Percentiles rank a stretch among this genome's conserved stretches.
Conservation (phyloP, 1,140 invertebrate genomes). For the Nephila pilipes region DNA sequence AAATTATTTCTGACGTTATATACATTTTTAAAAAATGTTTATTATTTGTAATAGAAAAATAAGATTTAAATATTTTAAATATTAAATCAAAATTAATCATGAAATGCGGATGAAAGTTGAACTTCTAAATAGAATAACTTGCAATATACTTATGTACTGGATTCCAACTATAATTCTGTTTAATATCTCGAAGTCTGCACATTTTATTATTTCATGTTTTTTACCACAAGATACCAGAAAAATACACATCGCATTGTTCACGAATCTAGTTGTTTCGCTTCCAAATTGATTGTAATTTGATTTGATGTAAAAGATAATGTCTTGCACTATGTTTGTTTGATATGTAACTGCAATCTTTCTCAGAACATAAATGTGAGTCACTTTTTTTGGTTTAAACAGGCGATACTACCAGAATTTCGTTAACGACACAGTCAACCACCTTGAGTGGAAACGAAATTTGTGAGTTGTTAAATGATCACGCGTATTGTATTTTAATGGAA, state of each 20-base stretch:
- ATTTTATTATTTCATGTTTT: neutral
- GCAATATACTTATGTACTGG: too few species aligned
- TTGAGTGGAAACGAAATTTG: neutral
- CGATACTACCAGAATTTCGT: neutral
- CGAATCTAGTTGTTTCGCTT: neutral
- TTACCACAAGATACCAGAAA: neutral
- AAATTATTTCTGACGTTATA: too few species aligned
- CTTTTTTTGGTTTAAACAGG: neutral
- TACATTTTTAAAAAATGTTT: too few species aligned
- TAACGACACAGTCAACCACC: slow-evolving; percentile 1
- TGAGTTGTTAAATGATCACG: neutral
- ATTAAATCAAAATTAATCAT: too few species aligned
- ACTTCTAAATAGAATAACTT: too few species aligned
- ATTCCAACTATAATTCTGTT: too few species aligned
- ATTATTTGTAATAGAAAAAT: too few species aligned
- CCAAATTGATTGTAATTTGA: neutral
- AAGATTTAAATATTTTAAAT: too few species aligned
- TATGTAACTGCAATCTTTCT: neutral
- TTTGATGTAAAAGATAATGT: neutral
- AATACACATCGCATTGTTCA: neutral
- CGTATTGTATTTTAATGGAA: neutral
- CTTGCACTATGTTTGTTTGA: neutral
- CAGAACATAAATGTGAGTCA: neutral
- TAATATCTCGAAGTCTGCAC: too few species aligned
- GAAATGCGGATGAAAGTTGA: too few species aligned